Conservation (phyloP, 2,113 vertebrate species). For the Arizona elegans region DNA sequence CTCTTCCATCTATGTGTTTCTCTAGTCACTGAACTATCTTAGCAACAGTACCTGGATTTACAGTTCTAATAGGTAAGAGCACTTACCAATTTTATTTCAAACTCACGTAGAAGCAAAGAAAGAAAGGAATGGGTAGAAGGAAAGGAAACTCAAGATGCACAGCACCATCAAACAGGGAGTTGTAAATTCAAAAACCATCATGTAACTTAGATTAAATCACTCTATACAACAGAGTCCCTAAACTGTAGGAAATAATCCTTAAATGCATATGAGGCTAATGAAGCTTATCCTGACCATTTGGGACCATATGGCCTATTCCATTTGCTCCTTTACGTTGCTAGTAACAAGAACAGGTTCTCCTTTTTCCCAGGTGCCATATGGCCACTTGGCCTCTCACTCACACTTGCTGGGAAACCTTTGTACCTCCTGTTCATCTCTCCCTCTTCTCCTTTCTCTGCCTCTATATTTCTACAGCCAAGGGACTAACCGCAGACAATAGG, state of each 20-base stretch:
- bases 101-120: neutral
- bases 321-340: constrained; percentile 48
- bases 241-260: neutral
- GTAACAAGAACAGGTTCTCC: neutral
- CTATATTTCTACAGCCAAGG: neutral
- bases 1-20: neutral
- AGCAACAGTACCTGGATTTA: neutral
- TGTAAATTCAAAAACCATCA: neutral
- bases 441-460: neutral
- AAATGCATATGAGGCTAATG: neutral
- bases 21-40: neutral
- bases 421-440: neutral
- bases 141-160: neutral
- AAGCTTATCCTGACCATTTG: constrained; percentile 3
- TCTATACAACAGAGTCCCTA: neutral
- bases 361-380: constrained; percentile 5
- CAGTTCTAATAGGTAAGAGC: neutral
- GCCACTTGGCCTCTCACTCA: neutral
- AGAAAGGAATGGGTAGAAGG: neutral
- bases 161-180: neutral
- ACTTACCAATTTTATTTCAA: neutral
- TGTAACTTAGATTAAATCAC: neutral
- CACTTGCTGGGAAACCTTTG: neutral
- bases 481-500: neutral
- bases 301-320: constrained; percentile 33